Evolutionary conservation across 2,888 invertebrate genomes (phyloP).

Genomic region (Hypomecis punctinalis): DNA sequence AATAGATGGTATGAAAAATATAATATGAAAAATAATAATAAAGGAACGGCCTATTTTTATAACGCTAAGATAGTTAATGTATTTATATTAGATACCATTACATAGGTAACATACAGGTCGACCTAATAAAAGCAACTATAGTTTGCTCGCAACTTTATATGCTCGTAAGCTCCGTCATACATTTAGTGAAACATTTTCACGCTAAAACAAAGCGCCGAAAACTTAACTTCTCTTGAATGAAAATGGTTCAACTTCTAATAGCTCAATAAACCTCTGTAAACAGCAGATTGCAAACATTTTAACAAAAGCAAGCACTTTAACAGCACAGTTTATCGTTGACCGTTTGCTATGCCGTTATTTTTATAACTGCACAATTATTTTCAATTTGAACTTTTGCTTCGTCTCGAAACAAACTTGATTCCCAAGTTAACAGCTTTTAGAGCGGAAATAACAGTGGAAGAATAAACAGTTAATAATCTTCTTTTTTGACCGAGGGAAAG

Average conservation of each 20-base stretch:
- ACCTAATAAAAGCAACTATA: no score
- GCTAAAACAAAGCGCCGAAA: neutral
- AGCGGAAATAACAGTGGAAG: slow-evolving; percentile 14
- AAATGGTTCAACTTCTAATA: slow-evolving; percentile 6
- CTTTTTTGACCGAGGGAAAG: neutral
- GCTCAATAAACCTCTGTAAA: slow-evolving; percentile 17
- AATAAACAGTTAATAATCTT: slow-evolving; percentile 12
- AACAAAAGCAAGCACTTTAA: slow-evolving; percentile 25
- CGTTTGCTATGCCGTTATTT: slow-evolving; percentile 31
- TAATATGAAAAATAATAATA: no score
- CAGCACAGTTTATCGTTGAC: slow-evolving; percentile 28
- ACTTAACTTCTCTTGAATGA: slow-evolving; percentile 3
- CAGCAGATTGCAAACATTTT: slow-evolving; percentile 14
- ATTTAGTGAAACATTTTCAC: neutral
- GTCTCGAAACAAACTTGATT: slow-evolving; percentile 34
- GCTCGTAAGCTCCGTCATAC: no score
- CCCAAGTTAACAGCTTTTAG: slow-evolving; percentile 31
- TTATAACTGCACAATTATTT: slow-evolving; percentile 37
- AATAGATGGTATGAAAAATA: no score
- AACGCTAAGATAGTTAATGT: no score
- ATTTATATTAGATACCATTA: no score
- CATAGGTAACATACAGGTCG: no score
- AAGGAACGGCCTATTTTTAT: no score
- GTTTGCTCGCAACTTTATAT: no score
- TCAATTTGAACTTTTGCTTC: slow-evolving; percentile 33